phyloP scores from a whole-genome alignment of 2,113 vertebrate genomes.

The Anseranas semipalmata region DNA sequence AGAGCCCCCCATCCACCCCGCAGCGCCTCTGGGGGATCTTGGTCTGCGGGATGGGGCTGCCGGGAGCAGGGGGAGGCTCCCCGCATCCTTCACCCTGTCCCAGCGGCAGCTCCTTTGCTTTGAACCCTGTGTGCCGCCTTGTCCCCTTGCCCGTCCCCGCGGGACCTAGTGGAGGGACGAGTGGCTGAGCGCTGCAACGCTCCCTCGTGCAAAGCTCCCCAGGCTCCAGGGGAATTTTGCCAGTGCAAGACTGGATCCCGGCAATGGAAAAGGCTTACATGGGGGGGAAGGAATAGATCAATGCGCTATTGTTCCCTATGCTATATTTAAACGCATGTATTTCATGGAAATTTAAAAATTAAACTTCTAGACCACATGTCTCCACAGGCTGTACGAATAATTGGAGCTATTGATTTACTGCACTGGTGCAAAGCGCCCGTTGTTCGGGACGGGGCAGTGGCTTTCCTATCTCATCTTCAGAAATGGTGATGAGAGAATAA shows the following conservation, averaged over 20 bases:
- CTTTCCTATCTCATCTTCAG: slow-evolving; percentile 53
- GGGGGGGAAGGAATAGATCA: neutral
- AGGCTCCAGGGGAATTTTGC: neutral
- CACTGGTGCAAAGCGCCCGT: neutral
- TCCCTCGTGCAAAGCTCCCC: neutral
- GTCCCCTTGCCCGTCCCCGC: neutral
- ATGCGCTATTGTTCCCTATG: slow-evolving; percentile 17
- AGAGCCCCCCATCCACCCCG: rapidly evolving
- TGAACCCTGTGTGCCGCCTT: neutral
- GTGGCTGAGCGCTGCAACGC: neutral
- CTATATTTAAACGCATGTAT: slow-evolving; percentile 44
- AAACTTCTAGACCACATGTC: neutral
- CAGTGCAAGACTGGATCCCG: neutral
- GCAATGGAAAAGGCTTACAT: slow-evolving; percentile 20
- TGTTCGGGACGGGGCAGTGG: neutral
- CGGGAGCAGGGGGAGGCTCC: neutral
- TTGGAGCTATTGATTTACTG: slow-evolving; percentile 40
- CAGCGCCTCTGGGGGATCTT: neutral
- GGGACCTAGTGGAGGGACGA: neutral
- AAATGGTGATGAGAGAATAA: slow-evolving; percentile 56
- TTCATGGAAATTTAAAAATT: slow-evolving; percentile 38
- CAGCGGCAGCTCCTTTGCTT: neutral
- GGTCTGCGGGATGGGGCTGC: rapidly evolving
- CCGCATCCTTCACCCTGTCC: neutral
- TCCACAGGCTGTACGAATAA: neutral